phyloP scores from a whole-genome alignment of 2,797 vertebrate species.

The Acipenser ruthenus region DNA sequence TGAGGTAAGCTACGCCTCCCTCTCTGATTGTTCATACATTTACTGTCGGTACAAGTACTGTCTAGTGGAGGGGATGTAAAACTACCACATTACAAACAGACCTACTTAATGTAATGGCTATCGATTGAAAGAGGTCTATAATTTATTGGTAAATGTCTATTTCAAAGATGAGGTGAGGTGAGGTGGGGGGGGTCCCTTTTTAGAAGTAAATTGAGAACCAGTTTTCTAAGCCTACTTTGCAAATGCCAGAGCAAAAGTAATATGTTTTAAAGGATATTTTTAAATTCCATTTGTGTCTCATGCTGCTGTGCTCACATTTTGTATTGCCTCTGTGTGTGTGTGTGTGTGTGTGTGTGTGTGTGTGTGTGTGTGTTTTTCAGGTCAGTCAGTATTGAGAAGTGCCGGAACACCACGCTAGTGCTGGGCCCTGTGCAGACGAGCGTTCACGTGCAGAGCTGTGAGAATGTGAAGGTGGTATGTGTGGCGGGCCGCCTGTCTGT shows the following conservation, averaged over 20 bases:
- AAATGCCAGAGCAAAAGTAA: too few relatives aligned
- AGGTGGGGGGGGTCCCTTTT: background rate
- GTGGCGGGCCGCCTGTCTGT: constrained; percentile 69
- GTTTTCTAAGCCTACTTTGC: too few relatives aligned
- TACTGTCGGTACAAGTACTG: background rate
- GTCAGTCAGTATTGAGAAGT: constrained; percentile 87
- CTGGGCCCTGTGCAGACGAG: constrained; percentile 80
- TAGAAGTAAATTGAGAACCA: too few relatives aligned
- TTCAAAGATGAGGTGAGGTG: too few relatives aligned
- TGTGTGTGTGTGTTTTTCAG: constrained; percentile 44
- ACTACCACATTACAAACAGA: too few relatives aligned
- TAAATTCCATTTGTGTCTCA: too few relatives aligned
- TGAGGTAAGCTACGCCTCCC: constrained; percentile 60
- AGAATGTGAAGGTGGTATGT: constrained; percentile 72
- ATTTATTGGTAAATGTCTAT: too few relatives aligned
- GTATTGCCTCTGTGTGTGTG: background rate
- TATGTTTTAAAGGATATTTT: too few relatives aligned
- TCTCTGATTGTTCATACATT: background rate
- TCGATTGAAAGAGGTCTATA: too few relatives aligned
- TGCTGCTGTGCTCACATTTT: background rate
- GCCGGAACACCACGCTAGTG: constrained; percentile 78
- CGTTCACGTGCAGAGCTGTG: constrained; percentile 81
- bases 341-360: background rate
- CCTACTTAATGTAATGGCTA: too few relatives aligned
- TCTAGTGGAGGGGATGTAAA: background rate